A percentile compares a stretch with the other conserved stretches of the same genome.
These are phyloP conservation scores for Alligator mississippiensis DNA, from an alignment of 2,113 vertebrate genomes.

Conservation along the genomic window DNA sequence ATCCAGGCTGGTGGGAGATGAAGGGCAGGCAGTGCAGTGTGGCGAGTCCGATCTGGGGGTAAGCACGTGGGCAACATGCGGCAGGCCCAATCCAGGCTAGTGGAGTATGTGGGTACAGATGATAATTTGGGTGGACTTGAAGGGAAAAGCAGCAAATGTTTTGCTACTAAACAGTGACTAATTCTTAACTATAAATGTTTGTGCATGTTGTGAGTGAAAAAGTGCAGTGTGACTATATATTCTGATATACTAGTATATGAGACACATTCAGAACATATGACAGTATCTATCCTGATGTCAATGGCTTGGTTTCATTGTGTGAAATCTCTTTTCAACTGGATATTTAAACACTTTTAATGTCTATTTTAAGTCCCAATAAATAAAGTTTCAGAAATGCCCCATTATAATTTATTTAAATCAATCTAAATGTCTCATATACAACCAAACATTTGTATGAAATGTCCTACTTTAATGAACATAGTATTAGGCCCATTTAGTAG, in stretches of 20 bases:
- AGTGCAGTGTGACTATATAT: background rate
- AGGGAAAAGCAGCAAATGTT: background rate
- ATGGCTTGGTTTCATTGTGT: background rate
- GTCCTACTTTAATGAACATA: constrained; percentile 31
- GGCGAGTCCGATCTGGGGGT: too few relatives aligned
- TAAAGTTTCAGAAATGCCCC: background rate
- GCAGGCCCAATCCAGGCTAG: background rate
- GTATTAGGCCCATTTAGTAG: constrained; percentile 47
- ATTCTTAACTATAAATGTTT: background rate
- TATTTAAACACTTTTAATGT: background rate
- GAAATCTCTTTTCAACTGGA: background rate
- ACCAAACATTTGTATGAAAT: constrained; percentile 34
- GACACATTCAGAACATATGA: background rate
- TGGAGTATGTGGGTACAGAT: background rate
- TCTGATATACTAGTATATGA: background rate
- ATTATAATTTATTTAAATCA: constrained; percentile 17
- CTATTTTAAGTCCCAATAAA: constrained; percentile 22
- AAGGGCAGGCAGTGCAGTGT: too few relatives aligned
- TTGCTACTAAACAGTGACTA: background rate
- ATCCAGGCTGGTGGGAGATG: too few relatives aligned
- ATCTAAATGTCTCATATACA: background rate
- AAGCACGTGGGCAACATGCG: too few relatives aligned
- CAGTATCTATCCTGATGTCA: background rate
- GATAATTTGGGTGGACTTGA: background rate
- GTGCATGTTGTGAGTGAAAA: background rate